Percentiles rank a stretch among this genome's conserved stretches.
phyloP scores from a whole-genome alignment of 2,797 vertebrate genomes.

The Phoeniculus purpureus region DNA sequence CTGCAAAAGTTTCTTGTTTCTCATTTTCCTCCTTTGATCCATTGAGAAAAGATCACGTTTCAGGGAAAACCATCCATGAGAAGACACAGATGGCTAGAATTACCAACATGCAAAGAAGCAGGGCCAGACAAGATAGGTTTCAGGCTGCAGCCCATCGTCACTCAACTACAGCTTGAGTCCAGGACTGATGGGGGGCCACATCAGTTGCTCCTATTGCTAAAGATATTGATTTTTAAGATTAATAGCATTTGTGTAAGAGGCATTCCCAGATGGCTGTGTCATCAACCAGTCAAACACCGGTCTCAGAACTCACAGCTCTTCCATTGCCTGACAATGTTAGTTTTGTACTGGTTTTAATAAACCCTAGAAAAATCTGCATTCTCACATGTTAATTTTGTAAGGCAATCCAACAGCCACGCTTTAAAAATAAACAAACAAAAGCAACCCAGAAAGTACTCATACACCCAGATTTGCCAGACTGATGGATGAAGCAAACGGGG shows the following conservation, averaged over 20 bases:
- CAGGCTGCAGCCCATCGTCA: slow-evolving; percentile 1
- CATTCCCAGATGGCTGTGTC: not conserved
- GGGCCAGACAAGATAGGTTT: not conserved
- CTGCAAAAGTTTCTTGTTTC: slow-evolving; percentile 47
- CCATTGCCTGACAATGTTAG: not conserved
- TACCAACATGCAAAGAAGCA: not conserved
- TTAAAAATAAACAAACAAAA: not conserved
- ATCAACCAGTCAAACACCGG: not conserved
- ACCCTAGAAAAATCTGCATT: not conserved
- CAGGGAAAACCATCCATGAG: slow-evolving; percentile 30
- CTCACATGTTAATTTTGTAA: not conserved
- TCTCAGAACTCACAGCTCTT: not conserved
- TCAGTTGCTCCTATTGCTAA: not conserved
- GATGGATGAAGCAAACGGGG: not conserved
- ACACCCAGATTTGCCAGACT: not conserved
- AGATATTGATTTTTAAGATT: slow-evolving; percentile 23
- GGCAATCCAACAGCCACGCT: not conserved
- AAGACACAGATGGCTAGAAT: slow-evolving; percentile 17
- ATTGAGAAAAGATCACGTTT: slow-evolving; percentile 5
- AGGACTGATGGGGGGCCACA: not conserved
- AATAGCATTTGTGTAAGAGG: slow-evolving; percentile 9
- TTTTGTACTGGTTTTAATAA: not conserved
- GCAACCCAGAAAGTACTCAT: not conserved
- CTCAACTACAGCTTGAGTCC: not conserved
- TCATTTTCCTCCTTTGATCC: slow-evolving; percentile 16